A percentile compares a stretch with the other conserved stretches of the same genome.
Conservation (phyloP, 2,888 invertebrate genomes). For the Linhomoeus sp. region DNA sequence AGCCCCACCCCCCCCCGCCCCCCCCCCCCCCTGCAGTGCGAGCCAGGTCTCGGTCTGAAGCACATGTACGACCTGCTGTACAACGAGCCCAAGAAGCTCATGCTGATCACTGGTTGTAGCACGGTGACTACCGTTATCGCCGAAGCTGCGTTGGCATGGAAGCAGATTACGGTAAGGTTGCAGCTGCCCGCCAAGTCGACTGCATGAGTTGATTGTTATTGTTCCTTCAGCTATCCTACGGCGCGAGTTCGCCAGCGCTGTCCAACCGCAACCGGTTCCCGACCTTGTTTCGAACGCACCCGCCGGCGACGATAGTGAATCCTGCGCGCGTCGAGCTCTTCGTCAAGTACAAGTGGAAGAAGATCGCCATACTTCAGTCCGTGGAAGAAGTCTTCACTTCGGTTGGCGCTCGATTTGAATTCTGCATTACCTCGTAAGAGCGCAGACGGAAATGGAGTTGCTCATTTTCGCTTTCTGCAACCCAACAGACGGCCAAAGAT, state of each 20-base stretch:
- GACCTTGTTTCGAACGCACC: constrained; percentile 92
- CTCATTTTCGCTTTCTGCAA: too few species aligned
- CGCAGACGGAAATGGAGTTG: too few species aligned
- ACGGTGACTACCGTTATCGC: constrained; percentile 97
- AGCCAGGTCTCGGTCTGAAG: constrained; percentile 88
- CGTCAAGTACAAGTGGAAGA: constrained; percentile 89
- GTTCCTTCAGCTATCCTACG: constrained; percentile 98
- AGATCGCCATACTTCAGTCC: constrained; percentile 89
- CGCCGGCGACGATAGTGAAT: constrained; percentile 81
- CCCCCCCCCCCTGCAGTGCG: constrained; percentile 49
- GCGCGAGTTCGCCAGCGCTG: constrained; percentile 90
- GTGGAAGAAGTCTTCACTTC: constrained; percentile 93
- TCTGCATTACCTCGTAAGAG: too few species aligned
- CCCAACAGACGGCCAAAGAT: constrained; percentile 85
- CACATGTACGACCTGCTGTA: constrained; percentile 96
- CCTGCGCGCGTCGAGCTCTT: constrained; percentile 38
- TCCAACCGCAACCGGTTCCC: constrained; percentile 91
- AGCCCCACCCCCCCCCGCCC: too few species aligned
- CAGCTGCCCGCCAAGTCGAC: too few species aligned
- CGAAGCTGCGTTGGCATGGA: constrained; percentile 99
- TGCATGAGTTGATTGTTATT: too few species aligned
- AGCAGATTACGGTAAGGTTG: constrained; percentile 83
- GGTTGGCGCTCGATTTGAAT: too few species aligned
- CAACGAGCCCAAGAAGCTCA: constrained; percentile 62
- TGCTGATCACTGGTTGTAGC: constrained; percentile 80